A percentile compares a stretch with the other conserved stretches of the same genome.
Conservation (phyloP, 2,797 vertebrate genomes). For the Heterohyrax brucei region DNA sequence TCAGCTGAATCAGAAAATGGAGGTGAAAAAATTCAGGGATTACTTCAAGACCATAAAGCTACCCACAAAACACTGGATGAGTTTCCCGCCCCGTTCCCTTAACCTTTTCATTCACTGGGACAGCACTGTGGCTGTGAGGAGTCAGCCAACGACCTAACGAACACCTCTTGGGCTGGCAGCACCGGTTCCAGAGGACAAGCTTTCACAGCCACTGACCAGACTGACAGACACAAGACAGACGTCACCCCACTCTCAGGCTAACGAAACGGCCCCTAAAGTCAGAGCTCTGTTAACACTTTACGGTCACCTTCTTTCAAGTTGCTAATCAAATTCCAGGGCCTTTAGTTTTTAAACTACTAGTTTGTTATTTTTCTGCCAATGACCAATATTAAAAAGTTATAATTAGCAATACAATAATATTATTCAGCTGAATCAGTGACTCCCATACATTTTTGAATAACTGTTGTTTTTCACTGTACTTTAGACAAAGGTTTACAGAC, state of each 20-base stretch:
- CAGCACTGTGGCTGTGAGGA: no score
- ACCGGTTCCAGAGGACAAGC: neutral
- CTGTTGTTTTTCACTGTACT: no score
- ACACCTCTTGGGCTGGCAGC: neutral
- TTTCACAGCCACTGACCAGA: neutral
- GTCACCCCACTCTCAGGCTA: neutral
- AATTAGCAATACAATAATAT: neutral
- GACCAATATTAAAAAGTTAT: conserved; percentile 4
- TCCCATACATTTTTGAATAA: neutral
- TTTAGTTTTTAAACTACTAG: conserved; percentile 32
- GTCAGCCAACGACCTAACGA: neutral
- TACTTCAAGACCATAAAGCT: conserved; percentile 25
- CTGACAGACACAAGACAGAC: neutral
- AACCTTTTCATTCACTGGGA: no score
- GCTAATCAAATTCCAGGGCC: neutral
- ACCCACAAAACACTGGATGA: neutral
- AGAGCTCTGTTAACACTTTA: neutral
- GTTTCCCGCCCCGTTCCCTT: neutral
- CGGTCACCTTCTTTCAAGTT: neutral
- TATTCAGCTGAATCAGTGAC: neutral
- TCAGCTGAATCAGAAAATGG: conserved; percentile 2
- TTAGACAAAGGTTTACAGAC: no score
- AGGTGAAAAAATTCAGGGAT: neutral
- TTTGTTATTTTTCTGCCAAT: conserved; percentile 44
- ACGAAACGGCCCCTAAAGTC: neutral